A percentile compares a stretch with the other conserved stretches of the same genome.
Evolutionary conservation across 2,113 vertebrate genomes (phyloP).

Genomic region (Neotragus pygmaeus): DNA sequence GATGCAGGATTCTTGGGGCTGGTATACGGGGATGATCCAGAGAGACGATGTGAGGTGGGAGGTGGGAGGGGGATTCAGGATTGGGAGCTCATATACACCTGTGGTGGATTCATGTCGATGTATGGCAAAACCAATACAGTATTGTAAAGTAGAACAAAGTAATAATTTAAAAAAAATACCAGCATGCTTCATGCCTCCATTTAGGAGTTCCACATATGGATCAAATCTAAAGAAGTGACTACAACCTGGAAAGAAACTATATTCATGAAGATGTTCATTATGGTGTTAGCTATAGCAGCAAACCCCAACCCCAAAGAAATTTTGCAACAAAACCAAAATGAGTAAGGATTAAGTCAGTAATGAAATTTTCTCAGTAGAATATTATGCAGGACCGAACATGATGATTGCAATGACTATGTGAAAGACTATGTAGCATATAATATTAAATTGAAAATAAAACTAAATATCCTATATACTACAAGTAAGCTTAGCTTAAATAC

Average conservation of each 20-base stretch:
- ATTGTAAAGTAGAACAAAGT: no score
- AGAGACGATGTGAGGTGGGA: no score
- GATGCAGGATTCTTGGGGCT: no score
- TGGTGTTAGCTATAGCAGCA: background rate
- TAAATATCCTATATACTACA: rapidly evolving
- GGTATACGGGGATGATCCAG: no score
- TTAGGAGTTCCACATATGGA: background rate
- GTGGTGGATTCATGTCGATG: no score
- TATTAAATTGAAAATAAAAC: background rate
- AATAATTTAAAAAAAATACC: background rate
- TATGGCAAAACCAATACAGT: no score
- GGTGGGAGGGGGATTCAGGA: no score
- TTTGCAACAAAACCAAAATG: background rate
- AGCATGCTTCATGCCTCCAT: background rate
- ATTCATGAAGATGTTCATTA: background rate
- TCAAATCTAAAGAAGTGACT: background rate
- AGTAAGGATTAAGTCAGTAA: background rate
- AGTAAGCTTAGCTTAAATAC: background rate
- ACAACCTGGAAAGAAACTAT: background rate
- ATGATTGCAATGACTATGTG: background rate
- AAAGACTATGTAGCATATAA: background rate
- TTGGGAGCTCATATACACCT: no score
- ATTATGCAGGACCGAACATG: background rate
- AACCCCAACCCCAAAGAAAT: background rate
- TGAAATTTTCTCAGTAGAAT: background rate